Conservation (phyloP, 2,888 invertebrate genomes). For the Pseudeuparius sepicola region DNA sequence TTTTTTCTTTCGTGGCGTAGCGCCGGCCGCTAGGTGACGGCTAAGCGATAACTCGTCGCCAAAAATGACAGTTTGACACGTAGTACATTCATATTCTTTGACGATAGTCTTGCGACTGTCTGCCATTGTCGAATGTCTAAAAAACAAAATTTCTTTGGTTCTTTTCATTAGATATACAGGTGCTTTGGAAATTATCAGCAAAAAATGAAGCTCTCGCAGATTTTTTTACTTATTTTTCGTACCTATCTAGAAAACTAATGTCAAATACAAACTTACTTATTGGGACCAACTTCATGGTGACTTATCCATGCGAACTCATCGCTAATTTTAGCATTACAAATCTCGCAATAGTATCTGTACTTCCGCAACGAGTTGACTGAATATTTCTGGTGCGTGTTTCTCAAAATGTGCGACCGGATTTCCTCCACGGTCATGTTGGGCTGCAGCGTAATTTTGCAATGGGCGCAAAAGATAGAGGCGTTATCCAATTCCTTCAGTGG, state of each 20-base stretch:
- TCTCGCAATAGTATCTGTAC: constrained; percentile 32
- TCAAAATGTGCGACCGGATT: constrained; percentile 24
- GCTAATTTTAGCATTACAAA: constrained; percentile 26
- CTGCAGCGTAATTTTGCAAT: constrained; percentile 21
- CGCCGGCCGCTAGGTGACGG: constrained; percentile 23
- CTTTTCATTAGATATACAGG: too few species aligned
- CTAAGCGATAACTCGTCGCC: constrained; percentile 32
- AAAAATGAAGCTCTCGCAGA: too few species aligned
- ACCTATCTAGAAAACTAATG: too few species aligned
- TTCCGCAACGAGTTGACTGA: constrained; percentile 13
- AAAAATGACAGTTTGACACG: constrained; percentile 31
- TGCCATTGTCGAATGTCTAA: constrained; percentile 28
- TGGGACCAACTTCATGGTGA: too few species aligned
- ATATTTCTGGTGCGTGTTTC: constrained; percentile 12
- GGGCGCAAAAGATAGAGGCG: constrained; percentile 16
- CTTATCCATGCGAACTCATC: constrained; percentile 26
- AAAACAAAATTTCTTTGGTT: too few species aligned
- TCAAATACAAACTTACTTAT: constrained; percentile 7
- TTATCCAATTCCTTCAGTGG: constrained; percentile 17
- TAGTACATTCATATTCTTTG: constrained; percentile 33
- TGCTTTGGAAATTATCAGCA: too few species aligned
- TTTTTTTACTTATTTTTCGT: too few species aligned
- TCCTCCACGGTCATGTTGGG: constrained; percentile 13
- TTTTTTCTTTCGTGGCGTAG: constrained; percentile 12
- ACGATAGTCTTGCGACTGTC: constrained; percentile 24